Percentiles rank a stretch among this genome's conserved stretches.
These are phyloP conservation scores for Drosophila pullipes DNA, from an alignment of 2,888 invertebrate genomes.

Conservation along the genomic window DNA sequence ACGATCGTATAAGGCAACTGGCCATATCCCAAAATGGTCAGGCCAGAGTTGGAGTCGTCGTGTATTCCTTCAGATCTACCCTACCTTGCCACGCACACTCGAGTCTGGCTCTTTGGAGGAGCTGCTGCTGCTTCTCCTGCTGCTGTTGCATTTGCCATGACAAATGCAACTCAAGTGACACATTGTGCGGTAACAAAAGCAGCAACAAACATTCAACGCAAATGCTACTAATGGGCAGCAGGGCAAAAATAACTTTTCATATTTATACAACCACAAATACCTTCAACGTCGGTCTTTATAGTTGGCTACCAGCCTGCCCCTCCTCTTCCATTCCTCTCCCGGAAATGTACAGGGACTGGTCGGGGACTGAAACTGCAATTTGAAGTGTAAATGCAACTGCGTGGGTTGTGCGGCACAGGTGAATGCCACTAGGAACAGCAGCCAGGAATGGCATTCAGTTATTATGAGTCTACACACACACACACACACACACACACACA, in stretches of 20 bases:
- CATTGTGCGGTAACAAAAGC: constrained; percentile 69
- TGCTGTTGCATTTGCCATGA: constrained; percentile 49
- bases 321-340: constrained; percentile 6
- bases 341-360: constrained; percentile 65
- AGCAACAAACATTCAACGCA: constrained; percentile 52
- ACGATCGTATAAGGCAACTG: constrained; percentile 69
- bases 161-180: constrained; percentile 82
- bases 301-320: constrained; percentile 37
- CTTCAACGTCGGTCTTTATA: constrained; percentile 53
- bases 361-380: constrained; percentile 29
- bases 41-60: constrained; percentile 27
- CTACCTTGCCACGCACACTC: constrained; percentile 19
- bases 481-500: background rate
- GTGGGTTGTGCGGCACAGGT: constrained; percentile 69
- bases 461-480: constrained; percentile 55
- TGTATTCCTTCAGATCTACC: constrained; percentile 23
- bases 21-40: constrained; percentile 75
- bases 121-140: constrained; percentile 33
- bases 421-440: constrained; percentile 73
- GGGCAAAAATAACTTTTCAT: constrained; percentile 49
- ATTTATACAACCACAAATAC: constrained; percentile 65
- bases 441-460: constrained; percentile 43
- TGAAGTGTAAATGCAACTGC: constrained; percentile 42
- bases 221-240: constrained; percentile 65
- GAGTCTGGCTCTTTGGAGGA: constrained; percentile 58